Evolutionary conservation across 2,888 invertebrate species (phyloP).

Genomic region (Sympetrum striolatum): DNA sequence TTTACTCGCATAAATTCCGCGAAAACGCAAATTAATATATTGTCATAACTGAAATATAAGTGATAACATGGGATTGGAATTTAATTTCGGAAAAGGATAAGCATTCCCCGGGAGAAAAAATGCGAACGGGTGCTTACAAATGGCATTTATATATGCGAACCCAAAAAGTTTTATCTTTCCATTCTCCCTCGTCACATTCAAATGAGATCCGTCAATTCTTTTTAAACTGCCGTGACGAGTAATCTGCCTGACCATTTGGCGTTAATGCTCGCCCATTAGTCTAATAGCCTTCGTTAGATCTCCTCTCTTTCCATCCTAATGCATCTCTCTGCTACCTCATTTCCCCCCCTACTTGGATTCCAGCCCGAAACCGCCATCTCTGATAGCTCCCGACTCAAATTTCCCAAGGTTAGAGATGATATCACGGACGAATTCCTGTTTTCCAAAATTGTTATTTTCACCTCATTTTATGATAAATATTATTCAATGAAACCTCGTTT

Average conservation of each 20-base stretch:
- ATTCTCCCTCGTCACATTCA: background rate
- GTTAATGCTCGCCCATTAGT: background rate
- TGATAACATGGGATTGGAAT: too few relatives aligned
- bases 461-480: background rate
- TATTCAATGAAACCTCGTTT: background rate
- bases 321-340: background rate
- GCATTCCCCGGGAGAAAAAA: too few relatives aligned
- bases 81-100: too few relatives aligned
- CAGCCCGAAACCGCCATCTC: background rate
- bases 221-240: background rate
- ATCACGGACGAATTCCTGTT: background rate
- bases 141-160: background rate
- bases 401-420: background rate
- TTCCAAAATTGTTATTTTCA: background rate
- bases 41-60: too few relatives aligned
- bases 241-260: background rate
- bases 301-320: background rate
- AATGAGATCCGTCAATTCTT: background rate
- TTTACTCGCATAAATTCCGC: too few relatives aligned
- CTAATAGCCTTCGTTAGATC: background rate
- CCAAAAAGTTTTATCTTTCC: background rate
- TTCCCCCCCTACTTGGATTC: background rate
- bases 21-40: too few relatives aligned
- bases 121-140: too few relatives aligned
- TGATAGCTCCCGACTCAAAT: background rate